These are phyloP conservation scores for Micronisus gabar DNA, from an alignment of 2,113 vertebrate species.

Conservation along the genomic window DNA sequence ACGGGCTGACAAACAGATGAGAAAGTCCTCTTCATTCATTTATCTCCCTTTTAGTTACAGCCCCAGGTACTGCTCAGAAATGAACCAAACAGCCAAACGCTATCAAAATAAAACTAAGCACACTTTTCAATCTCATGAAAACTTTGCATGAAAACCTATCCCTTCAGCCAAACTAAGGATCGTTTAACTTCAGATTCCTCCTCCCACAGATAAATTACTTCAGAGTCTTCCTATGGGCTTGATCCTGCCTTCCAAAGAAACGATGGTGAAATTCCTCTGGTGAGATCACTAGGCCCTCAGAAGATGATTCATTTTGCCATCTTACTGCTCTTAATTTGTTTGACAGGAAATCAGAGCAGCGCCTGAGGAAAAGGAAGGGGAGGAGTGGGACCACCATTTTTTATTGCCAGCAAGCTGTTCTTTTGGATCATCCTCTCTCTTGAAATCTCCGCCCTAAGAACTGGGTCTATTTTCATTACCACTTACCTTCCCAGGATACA, in stretches of 20 bases:
- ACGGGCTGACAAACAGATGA: background rate
- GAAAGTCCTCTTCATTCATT: background rate
- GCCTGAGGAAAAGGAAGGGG: background rate
- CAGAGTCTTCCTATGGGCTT: background rate
- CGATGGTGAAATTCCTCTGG: background rate
- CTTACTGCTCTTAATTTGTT: background rate
- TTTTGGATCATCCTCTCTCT: background rate
- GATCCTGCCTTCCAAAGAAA: background rate
- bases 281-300: background rate
- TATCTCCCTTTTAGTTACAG: background rate
- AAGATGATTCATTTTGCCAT: background rate
- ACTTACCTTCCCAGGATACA: background rate
- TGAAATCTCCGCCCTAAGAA: background rate
- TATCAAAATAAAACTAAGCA: background rate
- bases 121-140: background rate
- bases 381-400: background rate
- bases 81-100: background rate
- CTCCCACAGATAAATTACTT: background rate
- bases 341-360: background rate
- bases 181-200: background rate
- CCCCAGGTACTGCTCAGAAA: background rate
- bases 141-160: background rate
- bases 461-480: background rate
- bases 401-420: background rate
- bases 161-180: background rate